A percentile compares a stretch with the other conserved stretches of the same genome.
These are phyloP conservation scores for Sinocyclocheilus anophthalmus DNA, from an alignment of 2,113 vertebrate species.

Conservation along the genomic window DNA sequence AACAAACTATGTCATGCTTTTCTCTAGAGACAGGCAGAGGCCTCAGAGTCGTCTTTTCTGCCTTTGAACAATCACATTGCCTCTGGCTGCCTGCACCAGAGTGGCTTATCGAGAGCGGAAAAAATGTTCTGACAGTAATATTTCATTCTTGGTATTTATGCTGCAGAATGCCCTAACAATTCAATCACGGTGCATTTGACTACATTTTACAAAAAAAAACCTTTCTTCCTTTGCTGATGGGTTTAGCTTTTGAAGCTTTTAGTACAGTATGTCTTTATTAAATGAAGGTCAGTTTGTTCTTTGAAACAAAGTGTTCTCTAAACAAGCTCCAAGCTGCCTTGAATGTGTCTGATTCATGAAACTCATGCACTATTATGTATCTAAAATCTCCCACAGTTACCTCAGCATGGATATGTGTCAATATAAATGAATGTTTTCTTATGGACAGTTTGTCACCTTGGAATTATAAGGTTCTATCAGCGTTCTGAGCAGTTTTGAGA, in stretches of 20 bases:
- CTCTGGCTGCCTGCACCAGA: conserved; percentile 40
- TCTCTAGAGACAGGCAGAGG: conserved; percentile 44
- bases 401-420: not conserved
- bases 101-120: conserved; percentile 42
- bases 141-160: conserved; percentile 32
- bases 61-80: conserved; percentile 53
- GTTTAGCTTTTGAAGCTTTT: conserved; percentile 10
- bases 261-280: not conserved
- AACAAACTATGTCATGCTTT: conserved; percentile 40
- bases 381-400: no score
- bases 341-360: not conserved
- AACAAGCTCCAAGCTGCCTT: not conserved
- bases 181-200: conserved; percentile 8
- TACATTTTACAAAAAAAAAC: not conserved
- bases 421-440: not conserved
- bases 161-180: conserved; percentile 19
- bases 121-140: conserved; percentile 47
- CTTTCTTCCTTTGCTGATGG: conserved; percentile 2
- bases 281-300: conserved; percentile 16
- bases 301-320: conserved; percentile 37
- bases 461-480: no score
- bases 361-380: not conserved
- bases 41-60: conserved; percentile 40
- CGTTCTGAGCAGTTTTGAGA: no score
- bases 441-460: not conserved